phyloP scores from a whole-genome alignment of 1,140 invertebrate species.

The Drosophila chauvacae region DNA sequence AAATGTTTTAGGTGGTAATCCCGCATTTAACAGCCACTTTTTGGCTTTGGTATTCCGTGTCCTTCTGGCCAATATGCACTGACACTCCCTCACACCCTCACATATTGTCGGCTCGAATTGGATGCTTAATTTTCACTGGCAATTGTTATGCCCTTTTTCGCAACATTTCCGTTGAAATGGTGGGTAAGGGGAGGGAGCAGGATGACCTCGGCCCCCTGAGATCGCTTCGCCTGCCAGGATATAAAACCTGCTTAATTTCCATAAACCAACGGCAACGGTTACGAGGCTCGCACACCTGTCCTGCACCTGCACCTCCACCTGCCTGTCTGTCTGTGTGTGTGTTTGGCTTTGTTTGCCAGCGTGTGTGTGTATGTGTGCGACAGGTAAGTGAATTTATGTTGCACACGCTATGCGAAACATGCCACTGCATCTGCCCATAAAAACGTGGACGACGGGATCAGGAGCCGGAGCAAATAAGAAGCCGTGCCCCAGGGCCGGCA shows the following conservation, averaged over 20 bases:
- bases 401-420: slow-evolving; percentile 77
- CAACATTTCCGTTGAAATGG: slow-evolving; percentile 5
- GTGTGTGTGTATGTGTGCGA: slow-evolving; percentile 50
- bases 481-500: slow-evolving; percentile 31
- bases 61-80: neutral
- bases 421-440: slow-evolving; percentile 77
- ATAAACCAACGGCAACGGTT: slow-evolving; percentile 64
- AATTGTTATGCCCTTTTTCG: slow-evolving; percentile 4
- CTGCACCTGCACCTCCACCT: slow-evolving; percentile 16
- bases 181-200: neutral
- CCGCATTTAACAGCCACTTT: neutral
- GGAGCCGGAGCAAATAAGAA: slow-evolving; percentile 26
- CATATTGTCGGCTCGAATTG: neutral
- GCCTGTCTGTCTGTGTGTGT: neutral
- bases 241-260: slow-evolving; percentile 64
- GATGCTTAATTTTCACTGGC: slow-evolving; percentile 9
- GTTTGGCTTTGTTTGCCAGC: slow-evolving; percentile 5
- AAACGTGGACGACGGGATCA: slow-evolving; percentile 45
- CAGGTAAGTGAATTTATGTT: slow-evolving; percentile 79
- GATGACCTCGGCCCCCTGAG: slow-evolving; percentile 6
- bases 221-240: slow-evolving; percentile 26
- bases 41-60: neutral
- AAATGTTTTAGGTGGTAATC: neutral
- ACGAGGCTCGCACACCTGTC: slow-evolving; percentile 50
- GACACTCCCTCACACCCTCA: neutral